Evolutionary conservation across 2,888 invertebrate species (phyloP).

Genomic region (Thymelicus lineola): DNA sequence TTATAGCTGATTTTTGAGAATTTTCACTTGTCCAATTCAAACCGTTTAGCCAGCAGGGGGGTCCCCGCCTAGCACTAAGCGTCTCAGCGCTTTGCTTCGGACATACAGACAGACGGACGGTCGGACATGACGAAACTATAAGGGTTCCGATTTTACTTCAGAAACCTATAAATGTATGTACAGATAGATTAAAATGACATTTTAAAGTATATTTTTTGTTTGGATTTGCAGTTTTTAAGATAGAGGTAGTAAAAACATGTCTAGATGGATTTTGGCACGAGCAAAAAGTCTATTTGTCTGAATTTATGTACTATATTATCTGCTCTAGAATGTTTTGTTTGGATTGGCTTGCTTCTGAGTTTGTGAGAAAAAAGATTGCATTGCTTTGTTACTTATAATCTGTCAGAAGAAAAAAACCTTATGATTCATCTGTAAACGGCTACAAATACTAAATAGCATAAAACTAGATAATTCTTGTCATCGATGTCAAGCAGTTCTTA

Average conservation of each 20-base stretch:
- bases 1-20: no score
- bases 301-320: slow-evolving; percentile 4
- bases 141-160: no score
- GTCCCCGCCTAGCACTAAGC: no score
- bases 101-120: no score
- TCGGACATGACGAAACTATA: no score
- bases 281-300: slow-evolving; percentile 10
- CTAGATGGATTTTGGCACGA: slow-evolving; percentile 1
- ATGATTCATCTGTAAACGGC: slow-evolving; percentile 9
- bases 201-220: slow-evolving; percentile 5
- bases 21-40: no score
- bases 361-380: background rate
- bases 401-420: background rate
- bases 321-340: slow-evolving; percentile 11
- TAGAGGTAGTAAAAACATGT: slow-evolving; percentile 10
- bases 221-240: slow-evolving; percentile 14
- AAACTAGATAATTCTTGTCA: slow-evolving; percentile 1
- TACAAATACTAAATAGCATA: slow-evolving; percentile 1
- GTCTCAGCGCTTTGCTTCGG: no score
- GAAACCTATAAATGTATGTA: no score
- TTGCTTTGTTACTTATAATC: slow-evolving; percentile 15
- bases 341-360: slow-evolving; percentile 8
- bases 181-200: background rate
- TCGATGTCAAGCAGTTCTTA: background rate
- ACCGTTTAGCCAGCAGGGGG: no score